Percentiles rank a stretch among this genome's conserved stretches.
These are phyloP conservation scores for Dipodomys merriami DNA, from an alignment of 2,113 vertebrate genomes.

Conservation along the genomic window DNA sequence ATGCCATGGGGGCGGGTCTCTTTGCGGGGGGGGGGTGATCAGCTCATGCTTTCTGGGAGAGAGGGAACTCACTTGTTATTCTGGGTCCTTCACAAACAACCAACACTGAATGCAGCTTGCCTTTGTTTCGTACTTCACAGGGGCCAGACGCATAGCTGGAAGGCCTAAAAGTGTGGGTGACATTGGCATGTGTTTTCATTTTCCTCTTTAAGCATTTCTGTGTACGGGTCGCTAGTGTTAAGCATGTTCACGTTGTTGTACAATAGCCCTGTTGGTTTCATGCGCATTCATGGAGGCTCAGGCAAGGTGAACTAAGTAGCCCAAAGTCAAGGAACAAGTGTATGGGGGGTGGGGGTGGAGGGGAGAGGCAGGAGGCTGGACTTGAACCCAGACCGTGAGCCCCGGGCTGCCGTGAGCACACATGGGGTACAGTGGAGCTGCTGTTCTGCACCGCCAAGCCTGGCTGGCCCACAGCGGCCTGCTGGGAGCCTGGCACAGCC, in stretches of 20 bases:
- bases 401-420: neutral
- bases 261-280: no score
- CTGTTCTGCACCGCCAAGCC: fast-evolving
- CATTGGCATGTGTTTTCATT: neutral
- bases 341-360: neutral
- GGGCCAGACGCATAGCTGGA: fast-evolving
- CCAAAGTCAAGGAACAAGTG: neutral
- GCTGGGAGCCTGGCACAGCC: no score
- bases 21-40: neutral
- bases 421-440: neutral
- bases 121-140: neutral
- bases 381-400: neutral
- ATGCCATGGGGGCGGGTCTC: no score
- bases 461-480: neutral
- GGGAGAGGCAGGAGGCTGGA: neutral
- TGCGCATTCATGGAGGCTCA: neutral
- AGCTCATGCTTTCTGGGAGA: neutral
- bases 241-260: neutral
- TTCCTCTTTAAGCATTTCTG: neutral
- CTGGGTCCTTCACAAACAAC: neutral
- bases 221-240: neutral
- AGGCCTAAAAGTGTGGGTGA: neutral
- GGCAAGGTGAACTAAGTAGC: neutral
- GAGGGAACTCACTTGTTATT: neutral
- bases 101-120: fast-evolving